phyloP scores from a whole-genome alignment of 2,113 vertebrate genomes.

The Oncorhynchus gorbuscha region DNA sequence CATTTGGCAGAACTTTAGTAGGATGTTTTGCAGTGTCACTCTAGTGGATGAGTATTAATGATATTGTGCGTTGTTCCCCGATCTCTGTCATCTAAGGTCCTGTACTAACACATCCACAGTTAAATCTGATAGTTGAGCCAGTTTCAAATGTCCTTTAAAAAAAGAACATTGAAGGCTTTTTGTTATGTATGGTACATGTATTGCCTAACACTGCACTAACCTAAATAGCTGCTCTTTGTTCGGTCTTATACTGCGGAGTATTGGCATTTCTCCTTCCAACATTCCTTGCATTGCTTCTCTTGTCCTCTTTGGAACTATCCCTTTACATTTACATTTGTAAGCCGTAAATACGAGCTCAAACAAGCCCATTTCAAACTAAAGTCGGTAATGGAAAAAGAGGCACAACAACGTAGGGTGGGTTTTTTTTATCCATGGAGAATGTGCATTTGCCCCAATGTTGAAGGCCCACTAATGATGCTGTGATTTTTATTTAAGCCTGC shows the following conservation, averaged over 20 bases:
- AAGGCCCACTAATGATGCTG: slow-evolving; percentile 43
- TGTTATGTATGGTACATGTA: slow-evolving; percentile 19
- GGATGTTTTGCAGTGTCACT: slow-evolving; percentile 58
- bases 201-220: too few species aligned
- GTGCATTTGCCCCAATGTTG: slow-evolving; percentile 27
- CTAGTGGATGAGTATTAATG: slow-evolving; percentile 28
- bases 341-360: slow-evolving; percentile 41
- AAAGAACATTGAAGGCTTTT: slow-evolving; percentile 50
- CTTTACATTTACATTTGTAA: background rate
- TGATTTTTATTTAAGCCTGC: slow-evolving; percentile 49
- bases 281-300: background rate
- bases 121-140: slow-evolving; percentile 54
- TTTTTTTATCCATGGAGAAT: slow-evolving; percentile 50
- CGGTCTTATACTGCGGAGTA: background rate
- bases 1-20: slow-evolving; percentile 65
- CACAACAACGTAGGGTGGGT: slow-evolving; percentile 28
- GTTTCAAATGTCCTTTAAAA: slow-evolving; percentile 22
- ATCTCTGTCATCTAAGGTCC: slow-evolving; percentile 55
- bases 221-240: too few species aligned
- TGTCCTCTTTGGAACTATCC: background rate
- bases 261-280: background rate
- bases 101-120: slow-evolving; percentile 53
- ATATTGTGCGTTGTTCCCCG: slow-evolving; percentile 61
- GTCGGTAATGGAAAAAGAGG: slow-evolving; percentile 23
- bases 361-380: slow-evolving; percentile 40